A percentile compares a stretch with the other conserved stretches of the same genome.
phyloP scores from a whole-genome alignment of 2,113 vertebrate species.

The Martes martes region DNA sequence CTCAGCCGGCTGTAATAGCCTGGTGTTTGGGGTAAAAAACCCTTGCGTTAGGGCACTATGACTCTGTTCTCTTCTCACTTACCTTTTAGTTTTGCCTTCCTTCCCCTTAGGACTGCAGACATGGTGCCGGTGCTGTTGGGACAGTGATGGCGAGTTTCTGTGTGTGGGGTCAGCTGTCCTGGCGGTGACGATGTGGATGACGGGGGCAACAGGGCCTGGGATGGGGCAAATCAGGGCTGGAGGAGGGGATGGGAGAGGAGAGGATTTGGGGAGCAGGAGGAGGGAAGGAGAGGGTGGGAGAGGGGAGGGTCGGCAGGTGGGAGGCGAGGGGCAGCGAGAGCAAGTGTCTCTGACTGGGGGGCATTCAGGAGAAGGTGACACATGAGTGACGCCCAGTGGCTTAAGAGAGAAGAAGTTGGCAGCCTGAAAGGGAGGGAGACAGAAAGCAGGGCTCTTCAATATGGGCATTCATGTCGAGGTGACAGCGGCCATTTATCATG shows the following conservation, averaged over 20 bases:
- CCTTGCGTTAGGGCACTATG: background rate
- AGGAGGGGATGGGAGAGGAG: background rate
- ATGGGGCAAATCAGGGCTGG: background rate
- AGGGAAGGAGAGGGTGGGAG: background rate
- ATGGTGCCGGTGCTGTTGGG: background rate
- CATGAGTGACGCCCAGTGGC: constrained; percentile 79
- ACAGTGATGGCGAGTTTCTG: fast-evolving
- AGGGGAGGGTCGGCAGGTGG: constrained; percentile 70
- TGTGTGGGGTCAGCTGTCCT: background rate
- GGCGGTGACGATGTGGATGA: background rate
- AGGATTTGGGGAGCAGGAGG: background rate
- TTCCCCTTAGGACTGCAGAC: background rate
- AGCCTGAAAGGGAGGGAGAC: constrained; percentile 72
- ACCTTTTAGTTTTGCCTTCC: background rate
- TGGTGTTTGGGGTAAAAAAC: background rate
- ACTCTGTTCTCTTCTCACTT: background rate
- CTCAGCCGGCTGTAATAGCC: background rate
- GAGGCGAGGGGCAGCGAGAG: constrained; percentile 79
- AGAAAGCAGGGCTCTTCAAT: constrained; percentile 87
- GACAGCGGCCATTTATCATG: constrained; percentile 87
- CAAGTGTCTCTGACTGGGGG: constrained; percentile 80
- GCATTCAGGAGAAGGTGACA: constrained; percentile 83
- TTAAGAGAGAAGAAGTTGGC: constrained; percentile 78
- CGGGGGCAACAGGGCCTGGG: background rate
- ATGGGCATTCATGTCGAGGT: constrained; percentile 86